Percentiles rank a stretch among this genome's conserved stretches.
phyloP scores from a whole-genome alignment of 1,140 invertebrate species.

The Drosophila biarmipes region DNA sequence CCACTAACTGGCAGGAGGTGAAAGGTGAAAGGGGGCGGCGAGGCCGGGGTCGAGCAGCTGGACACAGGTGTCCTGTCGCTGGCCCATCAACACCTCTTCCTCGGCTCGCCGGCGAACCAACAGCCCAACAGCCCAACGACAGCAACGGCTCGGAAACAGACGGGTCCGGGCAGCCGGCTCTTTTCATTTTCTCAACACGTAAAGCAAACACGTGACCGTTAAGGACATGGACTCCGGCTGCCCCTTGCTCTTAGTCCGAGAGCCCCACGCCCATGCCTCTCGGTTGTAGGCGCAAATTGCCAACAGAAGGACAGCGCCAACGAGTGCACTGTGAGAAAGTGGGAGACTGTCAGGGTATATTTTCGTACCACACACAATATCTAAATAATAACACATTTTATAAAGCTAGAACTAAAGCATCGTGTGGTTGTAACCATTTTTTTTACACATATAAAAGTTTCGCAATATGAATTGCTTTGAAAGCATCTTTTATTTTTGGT shows the following conservation, averaged over 20 bases:
- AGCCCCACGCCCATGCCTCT: conserved; percentile 1
- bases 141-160: conserved; percentile 7
- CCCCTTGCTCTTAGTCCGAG: conserved; percentile 27
- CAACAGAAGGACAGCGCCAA: conserved; percentile 75
- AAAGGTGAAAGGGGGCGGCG: conserved; percentile 5
- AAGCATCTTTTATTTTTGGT: too few species aligned
- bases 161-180: conserved; percentile 51
- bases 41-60: conserved; percentile 13
- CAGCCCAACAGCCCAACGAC: too few species aligned
- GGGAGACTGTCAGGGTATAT: neutral
- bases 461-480: too few species aligned
- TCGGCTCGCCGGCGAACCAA: conserved; percentile 8
- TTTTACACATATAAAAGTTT: too few species aligned
- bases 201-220: conserved; percentile 81
- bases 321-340: conserved; percentile 15
- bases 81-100: conserved; percentile 73
- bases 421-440: too few species aligned
- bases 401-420: too few species aligned
- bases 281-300: conserved; percentile 80
- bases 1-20: conserved; percentile 65
- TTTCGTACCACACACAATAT: too few species aligned
- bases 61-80: conserved; percentile 77
- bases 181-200: conserved; percentile 83
- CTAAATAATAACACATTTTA: too few species aligned
- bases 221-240: conserved; percentile 67